Evolutionary conservation across 2,888 invertebrate genomes (phyloP).

Genomic region (Eilema depressum): DNA sequence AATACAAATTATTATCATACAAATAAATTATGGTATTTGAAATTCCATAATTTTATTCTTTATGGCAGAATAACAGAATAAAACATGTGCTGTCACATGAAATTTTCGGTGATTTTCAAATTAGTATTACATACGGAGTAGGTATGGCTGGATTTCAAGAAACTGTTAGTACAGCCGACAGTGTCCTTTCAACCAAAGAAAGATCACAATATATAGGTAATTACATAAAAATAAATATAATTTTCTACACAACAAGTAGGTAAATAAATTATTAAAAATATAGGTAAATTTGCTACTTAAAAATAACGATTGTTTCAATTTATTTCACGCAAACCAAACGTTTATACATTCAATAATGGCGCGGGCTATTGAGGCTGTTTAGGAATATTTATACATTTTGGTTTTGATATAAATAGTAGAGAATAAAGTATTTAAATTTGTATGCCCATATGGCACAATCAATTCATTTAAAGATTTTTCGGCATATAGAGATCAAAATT

Average conservation of each 20-base stretch:
- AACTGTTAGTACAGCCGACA: background rate
- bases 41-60: no score
- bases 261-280: conserved; percentile 9
- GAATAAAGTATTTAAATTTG: background rate
- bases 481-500: conserved; percentile 2
- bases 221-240: no score
- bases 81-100: background rate
- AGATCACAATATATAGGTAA: no score
- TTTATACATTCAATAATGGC: background rate
- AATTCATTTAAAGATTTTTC: background rate
- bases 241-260: background rate
- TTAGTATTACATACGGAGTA: background rate
- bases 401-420: background rate
- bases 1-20: no score
- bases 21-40: background rate
- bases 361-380: background rate
- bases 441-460: background rate
- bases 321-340: background rate
- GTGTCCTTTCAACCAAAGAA: no score
- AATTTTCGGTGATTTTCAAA: background rate
- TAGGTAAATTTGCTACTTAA: background rate
- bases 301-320: background rate
- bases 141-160: background rate
- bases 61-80: background rate
- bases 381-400: background rate